phyloP scores from a whole-genome alignment of 2,797 vertebrate genomes.

The Tenualosa ilisha region DNA sequence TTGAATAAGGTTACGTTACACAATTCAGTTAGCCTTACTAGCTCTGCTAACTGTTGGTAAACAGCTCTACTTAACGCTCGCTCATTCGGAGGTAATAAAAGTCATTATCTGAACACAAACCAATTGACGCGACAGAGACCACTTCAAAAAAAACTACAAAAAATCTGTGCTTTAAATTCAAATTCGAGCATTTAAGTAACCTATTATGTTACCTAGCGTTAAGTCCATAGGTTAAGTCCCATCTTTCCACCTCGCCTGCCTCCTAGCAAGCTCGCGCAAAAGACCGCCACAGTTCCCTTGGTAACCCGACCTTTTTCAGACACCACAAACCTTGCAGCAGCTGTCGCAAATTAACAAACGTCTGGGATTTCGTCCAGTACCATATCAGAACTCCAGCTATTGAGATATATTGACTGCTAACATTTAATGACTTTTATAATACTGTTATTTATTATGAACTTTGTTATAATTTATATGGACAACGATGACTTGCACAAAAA shows the following conservation, averaged over 20 bases:
- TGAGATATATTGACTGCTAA: background rate
- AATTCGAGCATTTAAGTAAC: background rate
- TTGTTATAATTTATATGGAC: no score
- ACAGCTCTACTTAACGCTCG: background rate
- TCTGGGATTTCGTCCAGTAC: background rate
- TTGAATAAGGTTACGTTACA: background rate
- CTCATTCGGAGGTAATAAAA: background rate
- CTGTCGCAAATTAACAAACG: constrained; percentile 9
- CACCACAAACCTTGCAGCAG: constrained; percentile 10
- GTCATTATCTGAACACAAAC: background rate
- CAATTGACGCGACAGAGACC: background rate
- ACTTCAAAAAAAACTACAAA: background rate
- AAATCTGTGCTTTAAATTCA: background rate
- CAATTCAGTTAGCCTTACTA: background rate
- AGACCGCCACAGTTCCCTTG: background rate
- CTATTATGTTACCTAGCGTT: background rate
- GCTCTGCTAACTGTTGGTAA: constrained; percentile 17
- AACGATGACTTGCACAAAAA: no score
- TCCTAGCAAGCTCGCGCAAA: constrained; percentile 1
- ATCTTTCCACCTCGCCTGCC: constrained; percentile 13
- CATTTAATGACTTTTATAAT: background rate
- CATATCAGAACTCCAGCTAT: background rate
- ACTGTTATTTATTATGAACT: background rate
- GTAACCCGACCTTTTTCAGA: constrained; percentile 22
- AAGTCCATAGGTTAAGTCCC: background rate